Base-by-base conservation (phyloP, 2,888 invertebrate species). In the Diarsia dahlii region DNA sequence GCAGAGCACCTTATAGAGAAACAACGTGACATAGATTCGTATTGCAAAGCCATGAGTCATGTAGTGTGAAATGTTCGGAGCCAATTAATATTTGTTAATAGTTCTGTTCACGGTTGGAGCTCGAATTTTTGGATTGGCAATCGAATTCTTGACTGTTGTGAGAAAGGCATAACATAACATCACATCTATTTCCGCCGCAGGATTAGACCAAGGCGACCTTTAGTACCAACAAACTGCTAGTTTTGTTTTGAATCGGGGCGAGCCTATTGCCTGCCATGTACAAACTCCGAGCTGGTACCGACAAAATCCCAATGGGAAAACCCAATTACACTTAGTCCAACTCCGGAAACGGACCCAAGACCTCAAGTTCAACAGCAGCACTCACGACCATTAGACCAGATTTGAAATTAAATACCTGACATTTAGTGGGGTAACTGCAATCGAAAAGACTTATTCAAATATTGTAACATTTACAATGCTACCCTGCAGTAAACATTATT, bases 11-110 rank as follows among this genome's bases (percentile, higher is more conserved):
- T 85, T 87, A 87, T 84, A 88, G 63, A 87, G 76, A 71, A 84
- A 82, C 85, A 71, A 88, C 87, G 89, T 85, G 89, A 87, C 87
- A 88, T 80, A 87, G 87, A 88, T 88, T 82, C 82, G 68, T 82
- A 79, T 85, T 83, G 84, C 82, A 79, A 85, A 69, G 71, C 78
- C 34, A 72, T 88, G 89, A 87, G 71, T 87, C 87, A 87, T 72
- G 54, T 63, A 75, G 78, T 86, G 82, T 86, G 80, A 83, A 83
- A 86, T 78, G 72, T 79, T 84, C 64, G 71, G 6, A 79, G 71
- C 54, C 80, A 83, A 83, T 83, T 83, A 83, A 78, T 86, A 84
- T 86, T 84, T 86, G 87, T 73, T 74, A 83, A 86, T 74, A 45
- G 78, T 67, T 76, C n/a, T 50, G 34, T 71, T 74, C 56, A 78